Base-by-base conservation (phyloP, 35 echinoderm and acorn worm genomes). In the Ophioderma brevispina region DNA sequence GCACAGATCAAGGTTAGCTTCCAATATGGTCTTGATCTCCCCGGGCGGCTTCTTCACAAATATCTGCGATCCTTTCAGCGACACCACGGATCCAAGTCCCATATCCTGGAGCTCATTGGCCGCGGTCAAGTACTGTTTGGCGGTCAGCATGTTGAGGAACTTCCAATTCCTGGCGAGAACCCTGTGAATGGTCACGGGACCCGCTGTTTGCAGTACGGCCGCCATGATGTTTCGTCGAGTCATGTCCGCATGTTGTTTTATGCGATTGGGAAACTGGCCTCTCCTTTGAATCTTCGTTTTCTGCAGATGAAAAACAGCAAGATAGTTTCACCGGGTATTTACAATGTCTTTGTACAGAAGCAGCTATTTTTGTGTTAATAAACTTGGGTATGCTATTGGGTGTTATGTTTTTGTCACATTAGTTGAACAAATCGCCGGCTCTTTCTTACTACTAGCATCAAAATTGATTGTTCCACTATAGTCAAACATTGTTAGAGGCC, bases 121-220 rank as follows among this genome's bases (percentile, higher is more conserved):
- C 28, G 59, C 59, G 2, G 59, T 25, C 28, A 70, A 1, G 59
- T 13, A 70, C 28, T 70, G 59, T 25, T 70, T 70, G 59, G 59
- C 59, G 2, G 59, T 70, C 59, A 70, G 59, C 59, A 70, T 70
- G 59, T 70, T 70, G 23, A 70, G 59, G 59, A 70, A 70, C n/a
- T 70, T 70, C 59, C 59, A 70, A 25, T 70, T 70, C 2, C 59
- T 6, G 15, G 59, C 59, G 1, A 70, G 59, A 25, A 70, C 59
- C n/a, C 59, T 6, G 23, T 70, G 59, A 25, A 70, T 70, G 28
- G 6, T 70, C 10, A 70, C 59, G n/a, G 59, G 59, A 70, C 59
- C 59, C 6, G 6, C 10, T 25, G 59, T 70, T 30, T 70, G 59
- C 10, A 70, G 59, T 2, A 70, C 28, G 17, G 59, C 59, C 4